Base-by-base conservation (phyloP, 2,113 vertebrate species). In the Ammodytes dubius region DNA sequence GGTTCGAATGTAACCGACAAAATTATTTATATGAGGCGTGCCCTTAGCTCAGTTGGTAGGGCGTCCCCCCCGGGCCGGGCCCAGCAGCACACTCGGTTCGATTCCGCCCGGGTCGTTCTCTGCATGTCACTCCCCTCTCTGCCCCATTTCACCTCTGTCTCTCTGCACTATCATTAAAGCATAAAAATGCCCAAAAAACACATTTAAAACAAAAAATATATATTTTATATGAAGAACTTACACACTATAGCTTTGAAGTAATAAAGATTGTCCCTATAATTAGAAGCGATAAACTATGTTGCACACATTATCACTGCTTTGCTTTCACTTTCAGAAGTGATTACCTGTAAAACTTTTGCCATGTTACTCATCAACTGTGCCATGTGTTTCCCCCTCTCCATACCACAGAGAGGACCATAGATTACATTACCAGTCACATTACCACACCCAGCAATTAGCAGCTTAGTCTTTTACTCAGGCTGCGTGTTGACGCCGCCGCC, bases 361-460 rank as follows among this genome's bases (percentile, higher is more conserved):
- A 50, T 60, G 71, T 59, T 72, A 66, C 54, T 77, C 61, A 79
- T 65, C 70, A 64, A 4, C 56, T 46, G 54, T 56, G 58, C 54
- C 40, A 52, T 35, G 57, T 53, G 61, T 72, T 80, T 77, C 58
- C 63, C 49, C 45, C 63, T 46, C 45, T 56, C 45, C 80, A 81
- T 78, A 81, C 86, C 79, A 83, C 35, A 19, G 79, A 86, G 79
- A 86, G 76, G 77, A 66, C 84, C 71, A 35, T 81, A 76, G 88
- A 83, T 80, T 87, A 76, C 73, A 86, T 91, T 88, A 86, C 81
- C 76, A 82, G 85, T 85, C 75, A 79, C 78, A 90, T 88, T 88
- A 86, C 74, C 71, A 83, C 83, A 88, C 74, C 85, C 83, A 71
- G 90, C 91, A 95, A 93, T 94, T 94, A 94, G 90, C 85, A 87